These are phyloP conservation scores for Dolichomitus sp. DNA, from an alignment of 2,888 invertebrate genomes.

Conservation along the genomic window DNA sequence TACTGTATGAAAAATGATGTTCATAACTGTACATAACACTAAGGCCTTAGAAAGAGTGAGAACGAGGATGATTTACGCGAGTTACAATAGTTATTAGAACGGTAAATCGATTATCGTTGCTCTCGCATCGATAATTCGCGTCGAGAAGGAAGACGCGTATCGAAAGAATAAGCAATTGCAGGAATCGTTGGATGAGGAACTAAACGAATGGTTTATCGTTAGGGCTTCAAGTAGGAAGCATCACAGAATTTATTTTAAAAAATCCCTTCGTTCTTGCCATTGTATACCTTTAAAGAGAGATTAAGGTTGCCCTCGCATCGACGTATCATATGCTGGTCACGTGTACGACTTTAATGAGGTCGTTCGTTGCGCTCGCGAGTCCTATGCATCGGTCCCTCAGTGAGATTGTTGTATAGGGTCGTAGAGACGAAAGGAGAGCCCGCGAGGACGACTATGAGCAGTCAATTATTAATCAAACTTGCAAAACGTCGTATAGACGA, in stretches of 20 bases:
- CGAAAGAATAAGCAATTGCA: constrained; percentile 23
- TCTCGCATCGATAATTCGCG: constrained; percentile 25
- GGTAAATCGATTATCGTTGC: constrained; percentile 37
- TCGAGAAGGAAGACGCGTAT: constrained; percentile 28
- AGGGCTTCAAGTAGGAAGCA: constrained; percentile 58
- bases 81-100: constrained; percentile 36
- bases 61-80: constrained; percentile 47
- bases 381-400: constrained; percentile 28
- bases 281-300: constrained; percentile 49
- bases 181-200: constrained; percentile 27
- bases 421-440: constrained; percentile 43
- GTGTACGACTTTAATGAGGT: constrained; percentile 44
- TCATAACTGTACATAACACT: constrained; percentile 79
- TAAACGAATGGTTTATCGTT: constrained; percentile 30
- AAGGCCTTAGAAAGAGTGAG: constrained; percentile 74
- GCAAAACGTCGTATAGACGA: constrained; percentile 59
- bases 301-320: constrained; percentile 27
- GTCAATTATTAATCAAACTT: constrained; percentile 82
- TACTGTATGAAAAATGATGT: constrained; percentile 70
- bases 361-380: constrained; percentile 51
- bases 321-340: constrained; percentile 34
- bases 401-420: constrained; percentile 41
- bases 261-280: constrained; percentile 80
- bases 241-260: constrained; percentile 69
- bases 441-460: constrained; percentile 76